Evolutionary conservation across 2,888 invertebrate species (phyloP), one percentile per base, ranked within the genome.

Genomic region (Drosophila mayaguana): DNA sequence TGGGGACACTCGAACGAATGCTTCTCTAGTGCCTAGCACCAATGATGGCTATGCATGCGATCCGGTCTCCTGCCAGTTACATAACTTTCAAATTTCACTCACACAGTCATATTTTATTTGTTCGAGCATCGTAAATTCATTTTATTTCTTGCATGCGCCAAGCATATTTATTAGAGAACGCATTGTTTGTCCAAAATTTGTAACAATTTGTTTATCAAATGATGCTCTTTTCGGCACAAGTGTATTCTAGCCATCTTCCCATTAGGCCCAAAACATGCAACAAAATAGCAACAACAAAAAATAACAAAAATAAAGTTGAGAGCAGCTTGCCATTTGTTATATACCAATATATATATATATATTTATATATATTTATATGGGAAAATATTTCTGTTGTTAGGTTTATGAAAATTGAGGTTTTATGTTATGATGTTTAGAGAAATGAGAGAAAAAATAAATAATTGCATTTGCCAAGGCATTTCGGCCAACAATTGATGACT

Each of bases 91-190:
- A 73, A 72, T 78, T 74, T 74, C 65, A 69, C 64, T 83, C 78
- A 71, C 69, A 72, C 69, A 72, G 57, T 72, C 63, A 54, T 68
- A 80, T 78, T 80, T 88, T 88, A 82, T 84, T 88, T 73, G 77
- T 48, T 70, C 64, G 53, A 70, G 59, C 64, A 80, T 82, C 83
- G 72, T 83, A 83, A 83, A 85, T 87, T 84, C 81, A 87, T 83
- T 87, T 72, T 50, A 73, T 53, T 74, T 48, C 48, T 65, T 42
- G 72, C 72, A 70, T 77, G 78, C 77, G 42, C 64, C 53, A 46
- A 51, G 62, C 73, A 72, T 77, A 78, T 79, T 77, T 80, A 81
- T 79, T 77, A 79, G 62, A 80, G 62, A 67, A 66, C 60, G 68
- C 75, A 79, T 73, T 80, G 80, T 70, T 71, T 80, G 77, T 34